A percentile compares a stretch with the other conserved stretches of the same genome.
These are phyloP conservation scores for Psittacula derbiana DNA, from an alignment of 2,797 vertebrate species.

Conservation along the genomic window DNA sequence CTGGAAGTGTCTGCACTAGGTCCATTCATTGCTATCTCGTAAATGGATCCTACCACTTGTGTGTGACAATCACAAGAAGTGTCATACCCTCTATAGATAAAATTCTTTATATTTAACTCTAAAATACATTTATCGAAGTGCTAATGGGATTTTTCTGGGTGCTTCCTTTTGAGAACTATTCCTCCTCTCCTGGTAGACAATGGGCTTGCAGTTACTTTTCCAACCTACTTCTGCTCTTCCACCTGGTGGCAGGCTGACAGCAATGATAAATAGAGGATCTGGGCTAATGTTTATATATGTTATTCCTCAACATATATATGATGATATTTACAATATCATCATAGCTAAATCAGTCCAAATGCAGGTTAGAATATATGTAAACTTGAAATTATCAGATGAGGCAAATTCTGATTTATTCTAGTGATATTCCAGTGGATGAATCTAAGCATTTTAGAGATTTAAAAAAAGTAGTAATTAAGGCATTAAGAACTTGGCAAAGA, in stretches of 20 bases:
- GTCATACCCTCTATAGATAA: background rate
- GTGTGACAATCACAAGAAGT: background rate
- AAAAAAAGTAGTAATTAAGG: background rate
- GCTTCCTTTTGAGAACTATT: background rate
- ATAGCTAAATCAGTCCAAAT: background rate
- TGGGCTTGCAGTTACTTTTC: background rate
- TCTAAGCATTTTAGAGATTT: background rate
- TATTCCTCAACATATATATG: background rate
- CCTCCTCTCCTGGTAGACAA: background rate
- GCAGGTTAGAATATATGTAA: background rate
- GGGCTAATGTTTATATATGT: background rate
- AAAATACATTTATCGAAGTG: background rate
- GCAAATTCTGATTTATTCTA: background rate
- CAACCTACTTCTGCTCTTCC: background rate
- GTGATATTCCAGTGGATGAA: background rate
- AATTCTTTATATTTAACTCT: background rate
- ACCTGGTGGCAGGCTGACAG: background rate
- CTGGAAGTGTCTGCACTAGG: background rate
- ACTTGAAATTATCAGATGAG: background rate
- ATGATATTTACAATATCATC: background rate
- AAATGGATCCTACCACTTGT: background rate
- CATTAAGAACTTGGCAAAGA: background rate
- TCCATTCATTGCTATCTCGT: background rate
- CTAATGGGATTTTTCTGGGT: background rate
- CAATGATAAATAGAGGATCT: background rate